These are phyloP conservation scores for Cuculus canorus DNA, from an alignment of 2,797 vertebrate species.

Conservation along the genomic window DNA sequence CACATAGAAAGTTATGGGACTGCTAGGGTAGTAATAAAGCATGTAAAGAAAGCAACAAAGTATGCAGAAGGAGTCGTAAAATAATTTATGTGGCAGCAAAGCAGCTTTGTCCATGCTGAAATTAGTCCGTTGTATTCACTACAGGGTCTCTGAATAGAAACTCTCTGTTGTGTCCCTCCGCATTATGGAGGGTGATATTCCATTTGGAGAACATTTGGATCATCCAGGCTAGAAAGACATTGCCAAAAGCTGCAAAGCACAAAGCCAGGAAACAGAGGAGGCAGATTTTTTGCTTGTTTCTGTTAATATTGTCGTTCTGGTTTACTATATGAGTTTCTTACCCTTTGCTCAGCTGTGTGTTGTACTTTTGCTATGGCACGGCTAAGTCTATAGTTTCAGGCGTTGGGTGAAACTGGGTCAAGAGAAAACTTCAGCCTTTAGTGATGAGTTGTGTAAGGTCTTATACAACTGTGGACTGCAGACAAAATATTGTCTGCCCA, in stretches of 20 bases:
- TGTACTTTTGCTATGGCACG: no score
- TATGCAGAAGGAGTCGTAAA: not conserved
- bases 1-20: not conserved
- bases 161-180: not conserved
- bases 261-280: not conserved
- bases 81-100: not conserved
- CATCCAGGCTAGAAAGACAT: not conserved
- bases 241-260: not conserved
- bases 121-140: not conserved
- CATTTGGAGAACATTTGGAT: not conserved
- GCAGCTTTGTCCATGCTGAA: not conserved
- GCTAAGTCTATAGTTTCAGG: not conserved
- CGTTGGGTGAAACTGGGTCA: not conserved
- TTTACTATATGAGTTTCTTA: not conserved
- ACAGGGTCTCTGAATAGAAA: not conserved
- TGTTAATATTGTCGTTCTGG: not conserved
- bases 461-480: not conserved
- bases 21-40: not conserved
- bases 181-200: not conserved
- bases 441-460: accelerated
- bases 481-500: not conserved
- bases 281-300: not conserved
- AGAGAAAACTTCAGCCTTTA: not conserved
- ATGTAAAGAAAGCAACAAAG: not conserved
- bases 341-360: not conserved